phyloP scores from a whole-genome alignment of 1,140 invertebrate species.

The Vanessa atalanta region DNA sequence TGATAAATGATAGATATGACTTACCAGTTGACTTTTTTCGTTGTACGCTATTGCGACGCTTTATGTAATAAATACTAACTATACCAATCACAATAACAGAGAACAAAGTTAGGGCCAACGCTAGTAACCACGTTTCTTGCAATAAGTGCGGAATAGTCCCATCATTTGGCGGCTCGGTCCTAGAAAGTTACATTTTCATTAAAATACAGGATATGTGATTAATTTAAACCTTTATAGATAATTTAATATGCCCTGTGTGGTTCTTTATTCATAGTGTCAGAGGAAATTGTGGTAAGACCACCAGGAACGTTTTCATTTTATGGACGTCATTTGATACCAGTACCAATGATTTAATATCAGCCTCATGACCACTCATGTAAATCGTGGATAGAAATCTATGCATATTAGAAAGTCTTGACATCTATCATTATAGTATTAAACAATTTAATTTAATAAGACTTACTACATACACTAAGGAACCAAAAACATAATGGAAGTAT shows the following conservation, averaged over 20 bases:
- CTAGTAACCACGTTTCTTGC: conserved; percentile 73
- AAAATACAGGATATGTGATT: neutral
- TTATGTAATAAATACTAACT: conserved; percentile 71
- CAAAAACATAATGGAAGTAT: neutral
- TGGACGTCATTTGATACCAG: neutral
- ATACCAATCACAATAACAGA: conserved; percentile 66
- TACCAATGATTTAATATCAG: neutral
- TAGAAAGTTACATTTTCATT: conserved; percentile 40
- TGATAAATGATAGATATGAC: conserved; percentile 39
- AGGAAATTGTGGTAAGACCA: conserved; percentile 12
- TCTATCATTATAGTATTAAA: neutral
- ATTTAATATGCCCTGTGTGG: neutral
- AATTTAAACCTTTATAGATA: neutral
- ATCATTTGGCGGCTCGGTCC: conserved; percentile 72
- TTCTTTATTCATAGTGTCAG: conserved; percentile 13
- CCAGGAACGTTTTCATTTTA: conserved; percentile 16
- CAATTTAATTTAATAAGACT: neutral
- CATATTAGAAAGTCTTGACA: neutral
- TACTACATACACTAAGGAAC: no score
- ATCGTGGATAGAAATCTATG: conserved; percentile 18
- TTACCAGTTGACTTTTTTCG: conserved; percentile 70
- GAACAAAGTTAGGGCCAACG: conserved; percentile 66
- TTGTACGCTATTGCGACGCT: conserved; percentile 65
- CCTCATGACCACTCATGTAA: neutral
- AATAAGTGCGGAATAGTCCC: conserved; percentile 65